These are phyloP conservation scores for Protonibea diacanthus DNA, from an alignment of 2,797 vertebrate genomes.

Conservation along the genomic window DNA sequence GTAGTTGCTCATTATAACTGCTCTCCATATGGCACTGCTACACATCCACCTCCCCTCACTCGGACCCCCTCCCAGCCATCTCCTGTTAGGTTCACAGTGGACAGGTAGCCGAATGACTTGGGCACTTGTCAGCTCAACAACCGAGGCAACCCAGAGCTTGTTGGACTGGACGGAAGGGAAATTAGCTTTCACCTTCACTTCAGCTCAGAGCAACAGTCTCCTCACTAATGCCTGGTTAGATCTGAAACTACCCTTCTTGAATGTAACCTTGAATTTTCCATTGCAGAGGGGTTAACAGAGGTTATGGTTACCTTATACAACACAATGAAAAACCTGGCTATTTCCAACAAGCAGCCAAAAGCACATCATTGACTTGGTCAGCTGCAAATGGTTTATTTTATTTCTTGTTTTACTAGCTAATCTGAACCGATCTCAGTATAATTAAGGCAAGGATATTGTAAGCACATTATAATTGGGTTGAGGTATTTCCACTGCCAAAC, in stretches of 20 bases:
- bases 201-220: conserved; percentile 25
- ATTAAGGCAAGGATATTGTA: conserved; percentile 57
- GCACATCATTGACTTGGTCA: background rate
- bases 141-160: conserved; percentile 46
- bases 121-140: conserved; percentile 65
- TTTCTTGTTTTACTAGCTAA: conserved; percentile 49
- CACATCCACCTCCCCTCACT: conserved; percentile 43
- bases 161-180: conserved; percentile 60
- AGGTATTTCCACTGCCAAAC: conserved; percentile 56
- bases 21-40: conserved; percentile 79
- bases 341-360: conserved; percentile 14
- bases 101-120: conserved; percentile 66
- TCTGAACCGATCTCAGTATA: conserved; percentile 54
- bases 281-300: conserved; percentile 31
- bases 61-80: conserved; percentile 31
- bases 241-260: conserved; percentile 36
- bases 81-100: conserved; percentile 62
- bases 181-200: conserved; percentile 70
- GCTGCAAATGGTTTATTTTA: conserved; percentile 38
- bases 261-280: conserved; percentile 33
- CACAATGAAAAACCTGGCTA: conserved; percentile 5
- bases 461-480: conserved; percentile 53
- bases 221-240: conserved; percentile 51
- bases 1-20: conserved; percentile 79
- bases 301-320: conserved; percentile 36